Evolutionary conservation across 2,113 vertebrate species (phyloP).

Genomic region (Sinocyclocheilus maitianheensis): DNA sequence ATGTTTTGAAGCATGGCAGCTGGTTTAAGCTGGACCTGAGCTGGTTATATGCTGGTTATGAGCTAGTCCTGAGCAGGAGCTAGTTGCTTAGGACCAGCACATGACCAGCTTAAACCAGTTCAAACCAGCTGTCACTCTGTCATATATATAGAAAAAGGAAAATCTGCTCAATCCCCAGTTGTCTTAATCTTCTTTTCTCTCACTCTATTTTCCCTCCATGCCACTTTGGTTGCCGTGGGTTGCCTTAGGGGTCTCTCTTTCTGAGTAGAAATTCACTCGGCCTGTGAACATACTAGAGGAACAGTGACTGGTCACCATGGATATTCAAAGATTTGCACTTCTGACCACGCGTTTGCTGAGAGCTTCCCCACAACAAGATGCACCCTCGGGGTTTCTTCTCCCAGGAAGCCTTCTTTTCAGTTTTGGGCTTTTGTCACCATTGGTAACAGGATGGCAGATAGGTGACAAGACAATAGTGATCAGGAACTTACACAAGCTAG

Average conservation of each 20-base stretch:
- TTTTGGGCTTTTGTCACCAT: neutral
- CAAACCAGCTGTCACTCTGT: too few relatives aligned
- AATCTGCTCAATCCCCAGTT: conserved; percentile 8
- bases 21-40: too few relatives aligned
- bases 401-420: conserved; percentile 25
- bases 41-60: too few relatives aligned
- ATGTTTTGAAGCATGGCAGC: too few relatives aligned
- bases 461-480: neutral
- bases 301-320: conserved; percentile 63
- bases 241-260: neutral
- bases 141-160: neutral
- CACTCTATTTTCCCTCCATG: conserved; percentile 7
- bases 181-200: conserved; percentile 14
- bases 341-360: conserved; percentile 14
- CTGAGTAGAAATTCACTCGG: conserved; percentile 7
- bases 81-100: too few relatives aligned
- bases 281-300: conserved; percentile 56
- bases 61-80: too few relatives aligned
- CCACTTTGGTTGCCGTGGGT: conserved; percentile 2
- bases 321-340: conserved; percentile 51
- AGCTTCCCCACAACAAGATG: neutral
- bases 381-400: neutral
- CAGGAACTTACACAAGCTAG: neutral
- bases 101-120: too few relatives aligned
- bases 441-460: neutral